Conservation (phyloP, 30 jellyfish, hydroid and myxozoan species). For the Mastigias papua region DNA sequence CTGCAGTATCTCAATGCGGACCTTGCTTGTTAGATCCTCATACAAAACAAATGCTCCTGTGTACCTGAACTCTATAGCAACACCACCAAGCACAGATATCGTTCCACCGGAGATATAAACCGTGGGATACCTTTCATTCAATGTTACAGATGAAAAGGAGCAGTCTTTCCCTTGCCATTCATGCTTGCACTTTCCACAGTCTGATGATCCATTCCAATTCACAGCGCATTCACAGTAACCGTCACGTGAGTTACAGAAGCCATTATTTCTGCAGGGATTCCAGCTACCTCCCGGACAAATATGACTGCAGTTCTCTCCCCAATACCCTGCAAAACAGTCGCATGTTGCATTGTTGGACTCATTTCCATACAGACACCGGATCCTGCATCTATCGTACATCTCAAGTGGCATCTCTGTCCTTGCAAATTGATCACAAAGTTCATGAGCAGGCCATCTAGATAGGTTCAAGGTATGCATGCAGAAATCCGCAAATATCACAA, state of each 20-base stretch:
- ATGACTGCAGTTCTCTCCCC: slow-evolving; percentile 63
- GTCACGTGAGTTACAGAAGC: slow-evolving; percentile 15
- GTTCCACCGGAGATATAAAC: slow-evolving; percentile 34
- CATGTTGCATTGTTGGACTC: slow-evolving; percentile 37
- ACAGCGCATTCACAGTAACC: slow-evolving; percentile 49
- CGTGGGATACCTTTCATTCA: neutral
- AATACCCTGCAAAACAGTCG: slow-evolving; percentile 57
- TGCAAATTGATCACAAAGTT: slow-evolving; percentile 29
- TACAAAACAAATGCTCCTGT: slow-evolving; percentile 47
- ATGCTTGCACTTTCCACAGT: slow-evolving; percentile 41
- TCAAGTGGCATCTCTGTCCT: slow-evolving; percentile 14
- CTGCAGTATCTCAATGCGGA: slow-evolving; percentile 42
- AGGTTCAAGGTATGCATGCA: slow-evolving; percentile 52
- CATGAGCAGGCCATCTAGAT: slow-evolving; percentile 61
- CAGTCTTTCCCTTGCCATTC: slow-evolving; percentile 75
- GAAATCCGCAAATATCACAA: slow-evolving; percentile 37
- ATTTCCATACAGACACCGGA: slow-evolving; percentile 42
- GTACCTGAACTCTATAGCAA: slow-evolving; percentile 29
- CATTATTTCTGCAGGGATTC: slow-evolving; percentile 60
- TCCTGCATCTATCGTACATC: slow-evolving; percentile 21
- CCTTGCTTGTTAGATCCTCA: slow-evolving; percentile 15
- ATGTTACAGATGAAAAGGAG: slow-evolving; percentile 29
- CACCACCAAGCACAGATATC: slow-evolving; percentile 41
- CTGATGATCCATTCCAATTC: slow-evolving; percentile 73
- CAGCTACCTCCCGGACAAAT: slow-evolving; percentile 67